Evolutionary conservation across 1,140 invertebrate genomes (phyloP), one percentile per base, ranked within the genome.

Genomic region (Nasonia longicornis): DNA sequence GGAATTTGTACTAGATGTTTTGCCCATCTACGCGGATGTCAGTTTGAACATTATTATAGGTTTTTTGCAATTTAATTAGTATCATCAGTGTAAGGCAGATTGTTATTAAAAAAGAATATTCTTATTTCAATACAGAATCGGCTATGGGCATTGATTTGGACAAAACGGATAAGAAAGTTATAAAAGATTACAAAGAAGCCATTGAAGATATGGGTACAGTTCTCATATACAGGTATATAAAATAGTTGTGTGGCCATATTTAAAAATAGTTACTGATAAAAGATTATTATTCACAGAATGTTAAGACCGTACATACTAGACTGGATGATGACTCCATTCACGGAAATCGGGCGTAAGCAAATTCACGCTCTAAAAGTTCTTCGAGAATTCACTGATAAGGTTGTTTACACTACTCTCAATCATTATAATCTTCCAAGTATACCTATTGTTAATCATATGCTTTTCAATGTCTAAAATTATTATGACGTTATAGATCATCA

Each of bases 21-120:
- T 95, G 88, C 93, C 94, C 26, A 93, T 93, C 84, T 92, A 97
- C 11, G 94, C 95, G 22, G 91, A 94, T 38, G 96, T 96, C 89
- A 93, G 96, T 14, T 90, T 97, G 84, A 96, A 97, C 87, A 95
- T 96, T 84, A 96, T 97, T 80, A 96, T 95, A 87, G 95, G 95
- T 95, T 63, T 48, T 0, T 7, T 48, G n/a, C 12, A 7, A 35
- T 52, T 74, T 52, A 48, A 75, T 35, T 26, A 2, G 3, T n/a
- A 2, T 2, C 12, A 63, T 67, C 67, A 26, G 78, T 71, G 38
- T 7, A 42, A 6, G 6, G 38, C 10, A 8, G 38, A 42, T 77
- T 85, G 26, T 26, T 26, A 26, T 89, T 35, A 35, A 35, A 16
- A 11, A 67, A 20, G 1, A 45, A 29, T 35, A 8, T 63, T 29